These are phyloP conservation scores for Echinops telfairi DNA, from an alignment of 2,113 vertebrate genomes.

Conservation along the genomic window DNA sequence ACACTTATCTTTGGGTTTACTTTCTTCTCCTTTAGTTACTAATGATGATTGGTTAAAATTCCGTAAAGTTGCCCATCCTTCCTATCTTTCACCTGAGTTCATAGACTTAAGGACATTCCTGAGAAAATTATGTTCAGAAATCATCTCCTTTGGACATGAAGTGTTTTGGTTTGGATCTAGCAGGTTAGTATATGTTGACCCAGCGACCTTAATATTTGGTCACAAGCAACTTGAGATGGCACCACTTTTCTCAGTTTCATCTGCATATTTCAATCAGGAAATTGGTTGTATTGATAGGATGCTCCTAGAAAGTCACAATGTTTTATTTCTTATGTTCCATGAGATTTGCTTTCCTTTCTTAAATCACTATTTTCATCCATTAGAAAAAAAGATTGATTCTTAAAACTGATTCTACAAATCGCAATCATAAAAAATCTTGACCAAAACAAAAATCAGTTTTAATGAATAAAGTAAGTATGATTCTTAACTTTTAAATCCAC, in stretches of 20 bases:
- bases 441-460: neutral
- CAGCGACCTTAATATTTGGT: neutral
- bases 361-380: constrained; percentile 9
- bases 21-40: constrained; percentile 24
- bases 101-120: neutral
- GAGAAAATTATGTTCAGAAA: neutral
- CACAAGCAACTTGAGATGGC: neutral
- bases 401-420: neutral
- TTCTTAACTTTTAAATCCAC: neutral
- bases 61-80: neutral
- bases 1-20: neutral
- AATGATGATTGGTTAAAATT: neutral
- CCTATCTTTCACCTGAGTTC: neutral
- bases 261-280: neutral
- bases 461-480: neutral
- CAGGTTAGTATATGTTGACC: neutral
- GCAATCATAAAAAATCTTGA: neutral
- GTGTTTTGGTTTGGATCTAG: constrained; percentile 18
- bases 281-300: neutral
- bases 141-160: neutral
- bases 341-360: neutral
- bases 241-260: neutral
- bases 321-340: neutral
- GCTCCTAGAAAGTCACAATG: neutral
- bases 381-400: neutral